Conservation (phyloP, 2,888 invertebrate species). For the Agriopis marginaria region DNA sequence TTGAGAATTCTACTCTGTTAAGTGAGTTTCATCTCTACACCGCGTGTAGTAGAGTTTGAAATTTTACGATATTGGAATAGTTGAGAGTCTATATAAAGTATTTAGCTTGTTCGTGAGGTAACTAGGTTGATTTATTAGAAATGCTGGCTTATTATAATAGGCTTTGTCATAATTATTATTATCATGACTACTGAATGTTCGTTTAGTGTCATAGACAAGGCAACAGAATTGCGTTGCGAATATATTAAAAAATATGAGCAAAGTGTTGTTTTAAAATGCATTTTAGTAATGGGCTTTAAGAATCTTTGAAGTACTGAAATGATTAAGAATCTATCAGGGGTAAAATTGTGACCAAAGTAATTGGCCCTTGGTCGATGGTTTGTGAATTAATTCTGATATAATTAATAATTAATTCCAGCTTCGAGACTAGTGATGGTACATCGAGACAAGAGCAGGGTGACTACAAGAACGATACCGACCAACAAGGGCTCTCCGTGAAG, state of each 20-base stretch:
- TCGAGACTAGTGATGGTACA: slow-evolving; percentile 89
- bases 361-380: no score
- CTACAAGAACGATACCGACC: slow-evolving; percentile 88
- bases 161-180: background rate
- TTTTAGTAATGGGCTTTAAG: no score
- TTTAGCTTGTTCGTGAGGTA: slow-evolving; percentile 1
- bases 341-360: no score
- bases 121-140: slow-evolving; percentile 17
- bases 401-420: slow-evolving; percentile 67
- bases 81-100: slow-evolving; percentile 14
- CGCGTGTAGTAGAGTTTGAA: background rate
- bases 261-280: no score
- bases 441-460: slow-evolving; percentile 88
- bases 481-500: slow-evolving; percentile 87
- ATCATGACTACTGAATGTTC: background rate
- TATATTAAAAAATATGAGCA: no score
- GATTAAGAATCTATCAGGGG: no score
- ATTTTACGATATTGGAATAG: background rate
- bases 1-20: background rate
- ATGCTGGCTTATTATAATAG: background rate
- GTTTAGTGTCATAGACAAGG: no score
- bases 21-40: background rate
- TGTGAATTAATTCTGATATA: background rate
- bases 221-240: no score
- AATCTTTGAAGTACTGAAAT: no score